Percentiles rank a stretch among this genome's conserved stretches.
phyloP scores from a whole-genome alignment of 1,140 invertebrate genomes.

The Melipona quadrifasciata region DNA sequence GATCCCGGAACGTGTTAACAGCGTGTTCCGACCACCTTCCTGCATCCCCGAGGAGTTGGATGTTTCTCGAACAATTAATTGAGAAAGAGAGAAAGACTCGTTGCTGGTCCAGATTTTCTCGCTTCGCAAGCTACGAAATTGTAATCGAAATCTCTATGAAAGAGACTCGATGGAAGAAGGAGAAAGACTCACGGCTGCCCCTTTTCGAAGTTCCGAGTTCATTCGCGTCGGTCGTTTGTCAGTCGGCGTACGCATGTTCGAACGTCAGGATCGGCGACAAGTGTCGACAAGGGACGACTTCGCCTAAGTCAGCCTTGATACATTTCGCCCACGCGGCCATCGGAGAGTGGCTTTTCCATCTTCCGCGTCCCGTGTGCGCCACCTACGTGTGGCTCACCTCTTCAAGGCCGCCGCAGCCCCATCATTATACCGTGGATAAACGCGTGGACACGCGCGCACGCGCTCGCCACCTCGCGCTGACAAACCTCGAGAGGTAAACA shows the following conservation, averaged over 20 bases:
- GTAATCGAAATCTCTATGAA: no score
- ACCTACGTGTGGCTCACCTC: constrained; percentile 71
- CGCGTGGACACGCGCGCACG: constrained; percentile 37
- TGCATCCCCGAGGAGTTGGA: neutral
- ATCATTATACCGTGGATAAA: constrained; percentile 51
- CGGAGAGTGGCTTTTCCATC: constrained; percentile 77
- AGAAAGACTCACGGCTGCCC: neutral
- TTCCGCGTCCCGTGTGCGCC: constrained; percentile 74
- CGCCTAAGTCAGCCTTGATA: constrained; percentile 77
- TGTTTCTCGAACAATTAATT: neutral
- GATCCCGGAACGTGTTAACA: neutral
- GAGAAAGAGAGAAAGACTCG: neutral
- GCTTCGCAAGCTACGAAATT: neutral
- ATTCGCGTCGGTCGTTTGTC: constrained; percentile 66
- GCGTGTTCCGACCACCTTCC: neutral
- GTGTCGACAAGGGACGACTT: constrained; percentile 66
- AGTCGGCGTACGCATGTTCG: constrained; percentile 57
- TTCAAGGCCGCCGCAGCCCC: constrained; percentile 72
- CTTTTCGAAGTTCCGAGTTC: constrained; percentile 47
- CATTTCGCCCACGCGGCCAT: constrained; percentile 77
- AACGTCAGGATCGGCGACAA: constrained; percentile 64
- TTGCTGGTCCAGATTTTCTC: neutral
- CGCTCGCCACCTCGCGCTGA: constrained; percentile 12
- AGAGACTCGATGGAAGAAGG: no score
- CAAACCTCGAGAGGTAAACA: constrained; percentile 58